These are phyloP conservation scores for Echinarachnius parma DNA, from an alignment of 53 echinoderm and acorn worm genomes.

Conservation along the genomic window DNA sequence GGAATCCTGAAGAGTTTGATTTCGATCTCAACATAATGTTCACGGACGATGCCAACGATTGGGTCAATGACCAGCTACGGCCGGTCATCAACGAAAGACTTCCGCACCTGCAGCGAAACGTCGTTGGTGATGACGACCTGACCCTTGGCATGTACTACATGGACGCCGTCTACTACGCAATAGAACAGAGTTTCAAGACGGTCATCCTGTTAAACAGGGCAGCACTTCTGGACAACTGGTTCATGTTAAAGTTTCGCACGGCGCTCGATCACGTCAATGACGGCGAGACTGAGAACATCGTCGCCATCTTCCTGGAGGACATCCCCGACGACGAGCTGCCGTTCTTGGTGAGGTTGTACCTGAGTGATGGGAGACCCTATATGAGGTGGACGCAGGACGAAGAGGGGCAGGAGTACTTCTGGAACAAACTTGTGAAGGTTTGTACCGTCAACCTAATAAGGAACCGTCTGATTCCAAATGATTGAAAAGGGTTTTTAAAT, in stretches of 20 bases:
- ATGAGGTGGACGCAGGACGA: conserved; percentile 12
- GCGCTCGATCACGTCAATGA: conserved; percentile 16
- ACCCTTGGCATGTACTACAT: conserved; percentile 17
- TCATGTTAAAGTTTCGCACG: conserved; percentile 14
- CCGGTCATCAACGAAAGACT: conserved; percentile 3
- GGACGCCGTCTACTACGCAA: conserved; percentile 12
- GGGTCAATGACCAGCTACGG: conserved; percentile 10
- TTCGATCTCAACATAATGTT: conserved; percentile 14
- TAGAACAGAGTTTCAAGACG: conserved; percentile 16
- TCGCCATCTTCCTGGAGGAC: conserved; percentile 22
- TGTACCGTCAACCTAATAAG: background rate
- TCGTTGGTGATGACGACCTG: conserved; percentile 5
- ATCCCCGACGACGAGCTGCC: conserved; percentile 21
- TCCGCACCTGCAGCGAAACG: background rate
- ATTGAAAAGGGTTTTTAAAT: no score
- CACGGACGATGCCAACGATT: background rate
- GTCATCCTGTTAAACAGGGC: conserved; percentile 12
- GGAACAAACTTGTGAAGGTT: conserved; percentile 11
- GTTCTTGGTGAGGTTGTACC: conserved; percentile 28
- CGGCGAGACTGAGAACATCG: conserved; percentile 1
- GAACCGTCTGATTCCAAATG: conserved; percentile 14
- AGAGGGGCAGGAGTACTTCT: conserved; percentile 26
- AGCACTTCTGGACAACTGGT: conserved; percentile 26
- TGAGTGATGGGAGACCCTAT: conserved; percentile 10
- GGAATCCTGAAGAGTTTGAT: conserved; percentile 13